These are phyloP conservation scores for Perithous albicinctus DNA, from an alignment of 2,888 invertebrate species.

Conservation along the genomic window DNA sequence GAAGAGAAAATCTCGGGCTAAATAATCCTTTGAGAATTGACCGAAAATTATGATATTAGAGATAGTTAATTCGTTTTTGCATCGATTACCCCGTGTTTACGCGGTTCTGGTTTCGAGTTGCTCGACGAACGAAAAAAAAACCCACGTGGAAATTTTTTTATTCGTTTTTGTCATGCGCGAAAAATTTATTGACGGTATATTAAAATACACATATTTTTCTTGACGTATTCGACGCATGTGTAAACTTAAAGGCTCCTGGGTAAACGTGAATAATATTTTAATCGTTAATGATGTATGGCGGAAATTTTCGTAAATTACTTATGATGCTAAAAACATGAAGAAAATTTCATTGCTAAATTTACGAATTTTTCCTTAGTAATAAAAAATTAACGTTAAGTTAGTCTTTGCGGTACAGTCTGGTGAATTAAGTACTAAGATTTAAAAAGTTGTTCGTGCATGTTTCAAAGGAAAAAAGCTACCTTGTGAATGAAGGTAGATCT, in stretches of 20 bases:
- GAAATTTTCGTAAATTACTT: not conserved
- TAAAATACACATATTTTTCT: not conserved
- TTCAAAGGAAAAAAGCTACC: no score
- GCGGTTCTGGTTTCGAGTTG: not conserved
- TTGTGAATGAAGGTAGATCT: no score
- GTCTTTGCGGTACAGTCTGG: no score
- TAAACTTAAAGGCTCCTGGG: not conserved
- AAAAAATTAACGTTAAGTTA: no score
- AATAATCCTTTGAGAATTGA: slow-evolving; percentile 1
- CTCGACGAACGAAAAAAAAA: not conserved
- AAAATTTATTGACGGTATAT: not conserved
- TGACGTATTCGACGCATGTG: not conserved
- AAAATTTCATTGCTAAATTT: not conserved
- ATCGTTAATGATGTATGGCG: not conserved
- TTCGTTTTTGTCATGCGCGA: not conserved
- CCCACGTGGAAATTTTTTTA: not conserved
- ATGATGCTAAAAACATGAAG: not conserved
- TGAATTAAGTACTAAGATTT: no score
- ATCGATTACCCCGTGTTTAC: slow-evolving; percentile 34
- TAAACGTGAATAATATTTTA: not conserved
- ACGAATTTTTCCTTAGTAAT: not conserved
- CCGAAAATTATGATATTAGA: slow-evolving; percentile 7
- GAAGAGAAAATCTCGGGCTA: slow-evolving; percentile 3
- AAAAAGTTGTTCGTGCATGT: no score
- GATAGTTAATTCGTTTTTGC: slow-evolving; percentile 20